Evolutionary conservation across 2,888 invertebrate species (phyloP).

Genomic region (Sarcophaga caerulescens): DNA sequence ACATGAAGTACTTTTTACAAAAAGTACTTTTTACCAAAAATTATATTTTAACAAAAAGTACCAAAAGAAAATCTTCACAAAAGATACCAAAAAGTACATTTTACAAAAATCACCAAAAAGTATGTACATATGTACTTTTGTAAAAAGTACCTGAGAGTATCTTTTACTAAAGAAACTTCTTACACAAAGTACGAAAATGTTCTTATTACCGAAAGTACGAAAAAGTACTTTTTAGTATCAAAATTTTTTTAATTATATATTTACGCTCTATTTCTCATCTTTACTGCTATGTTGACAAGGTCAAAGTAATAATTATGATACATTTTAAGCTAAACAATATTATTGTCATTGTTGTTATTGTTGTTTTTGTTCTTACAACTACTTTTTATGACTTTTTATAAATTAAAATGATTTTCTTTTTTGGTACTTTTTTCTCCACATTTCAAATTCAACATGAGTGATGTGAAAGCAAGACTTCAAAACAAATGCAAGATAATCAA

Average conservation of each 20-base stretch:
- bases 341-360: slow-evolving; percentile 5
- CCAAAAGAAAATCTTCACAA: too few species aligned
- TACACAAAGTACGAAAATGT: too few species aligned
- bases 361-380: slow-evolving; percentile 16
- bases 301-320: slow-evolving; percentile 65
- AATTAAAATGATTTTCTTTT: slow-evolving; percentile 1
- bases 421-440: not conserved
- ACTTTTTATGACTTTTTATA: slow-evolving; percentile 38
- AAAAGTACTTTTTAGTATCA: not conserved
- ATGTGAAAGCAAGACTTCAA: slow-evolving; percentile 61
- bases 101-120: too few species aligned
- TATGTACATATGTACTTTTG: too few species aligned
- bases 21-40: too few species aligned
- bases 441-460: slow-evolving; percentile 23
- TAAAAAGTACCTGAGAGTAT: too few species aligned
- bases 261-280: not conserved
- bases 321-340: slow-evolving; percentile 54
- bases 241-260: not conserved
- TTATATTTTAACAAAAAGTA: too few species aligned
- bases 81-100: too few species aligned
- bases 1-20: too few species aligned
- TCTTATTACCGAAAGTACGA: not conserved
- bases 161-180: too few species aligned
- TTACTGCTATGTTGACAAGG: slow-evolving; percentile 47
- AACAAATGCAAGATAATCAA: slow-evolving; percentile 56